phyloP scores from a whole-genome alignment of 2,113 vertebrate species.

The Numenius arquata region DNA sequence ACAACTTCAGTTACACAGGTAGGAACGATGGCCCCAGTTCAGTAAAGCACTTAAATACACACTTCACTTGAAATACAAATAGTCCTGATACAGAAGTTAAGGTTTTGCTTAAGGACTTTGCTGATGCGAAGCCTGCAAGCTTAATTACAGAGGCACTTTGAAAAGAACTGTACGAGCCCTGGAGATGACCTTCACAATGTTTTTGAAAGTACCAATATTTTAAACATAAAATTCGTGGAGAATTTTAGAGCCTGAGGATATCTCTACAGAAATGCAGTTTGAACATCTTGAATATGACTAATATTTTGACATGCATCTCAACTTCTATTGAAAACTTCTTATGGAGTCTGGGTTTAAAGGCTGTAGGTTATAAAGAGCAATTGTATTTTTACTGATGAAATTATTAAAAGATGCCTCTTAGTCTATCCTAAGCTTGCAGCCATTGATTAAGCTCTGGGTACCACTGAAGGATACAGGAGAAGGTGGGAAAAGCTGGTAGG shows the following conservation, averaged over 20 bases:
- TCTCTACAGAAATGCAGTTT: not conserved
- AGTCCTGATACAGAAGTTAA: not conserved
- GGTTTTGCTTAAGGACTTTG: not conserved
- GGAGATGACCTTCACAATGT: not conserved
- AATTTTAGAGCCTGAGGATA: not conserved
- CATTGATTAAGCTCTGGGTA: not conserved
- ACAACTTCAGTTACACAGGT: not conserved
- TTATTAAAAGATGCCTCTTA: not conserved
- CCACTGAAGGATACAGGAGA: not conserved
- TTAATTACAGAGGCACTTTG: not conserved
- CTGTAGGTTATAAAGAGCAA: not conserved
- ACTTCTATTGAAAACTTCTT: not conserved
- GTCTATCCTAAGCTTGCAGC: not conserved
- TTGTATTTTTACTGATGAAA: not conserved
- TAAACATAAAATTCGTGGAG: not conserved
- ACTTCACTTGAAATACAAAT: not conserved
- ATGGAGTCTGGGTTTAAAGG: not conserved
- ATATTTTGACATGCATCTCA: not conserved
- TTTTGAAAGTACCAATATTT: not conserved
- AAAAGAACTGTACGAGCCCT: not conserved
- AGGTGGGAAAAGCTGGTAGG: not conserved
- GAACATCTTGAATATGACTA: not conserved
- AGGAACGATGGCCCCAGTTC: not conserved
- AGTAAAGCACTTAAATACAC: not conserved
- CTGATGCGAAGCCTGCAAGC: not conserved